Conservation (phyloP, 2,113 vertebrate species). For the Sisor rabdophorus region DNA sequence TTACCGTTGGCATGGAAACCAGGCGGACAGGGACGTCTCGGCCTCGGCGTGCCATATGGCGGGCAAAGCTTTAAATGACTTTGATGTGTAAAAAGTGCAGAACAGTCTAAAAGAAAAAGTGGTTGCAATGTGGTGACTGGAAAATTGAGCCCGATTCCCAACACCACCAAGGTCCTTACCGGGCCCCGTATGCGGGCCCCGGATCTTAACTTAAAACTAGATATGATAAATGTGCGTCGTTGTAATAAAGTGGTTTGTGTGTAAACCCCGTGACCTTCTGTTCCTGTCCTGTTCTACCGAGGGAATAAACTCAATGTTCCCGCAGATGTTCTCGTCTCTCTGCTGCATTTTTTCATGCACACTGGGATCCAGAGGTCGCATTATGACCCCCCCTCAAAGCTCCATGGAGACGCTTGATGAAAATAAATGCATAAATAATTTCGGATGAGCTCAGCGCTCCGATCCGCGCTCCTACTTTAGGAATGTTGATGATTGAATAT, state of each 20-base stretch:
- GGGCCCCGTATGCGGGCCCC: too few species aligned
- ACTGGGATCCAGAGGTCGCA: not conserved
- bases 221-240: too few species aligned
- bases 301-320: not conserved
- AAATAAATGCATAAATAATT: not conserved
- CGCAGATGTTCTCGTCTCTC: slow-evolving; percentile 1
- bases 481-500: not conserved
- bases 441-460: not conserved
- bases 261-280: not conserved
- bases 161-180: too few species aligned
- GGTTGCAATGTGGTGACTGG: too few species aligned
- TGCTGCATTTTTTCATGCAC: slow-evolving; percentile 4
- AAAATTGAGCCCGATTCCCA: too few species aligned
- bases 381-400: not conserved
- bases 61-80: not conserved
- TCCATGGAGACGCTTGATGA: slow-evolving; percentile 6
- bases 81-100: not conserved
- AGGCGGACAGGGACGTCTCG: not conserved
- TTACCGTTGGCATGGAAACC: not conserved
- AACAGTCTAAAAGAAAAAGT: not conserved
- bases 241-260: too few species aligned
- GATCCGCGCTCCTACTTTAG: not conserved
- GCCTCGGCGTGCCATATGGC: not conserved
- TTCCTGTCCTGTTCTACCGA: not conserved
- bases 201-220: too few species aligned